A percentile compares a stretch with the other conserved stretches of the same genome.
These are phyloP conservation scores for Mizuhopecten yessoensis DNA, from an alignment of 1,140 invertebrate species.

Conservation along the genomic window DNA sequence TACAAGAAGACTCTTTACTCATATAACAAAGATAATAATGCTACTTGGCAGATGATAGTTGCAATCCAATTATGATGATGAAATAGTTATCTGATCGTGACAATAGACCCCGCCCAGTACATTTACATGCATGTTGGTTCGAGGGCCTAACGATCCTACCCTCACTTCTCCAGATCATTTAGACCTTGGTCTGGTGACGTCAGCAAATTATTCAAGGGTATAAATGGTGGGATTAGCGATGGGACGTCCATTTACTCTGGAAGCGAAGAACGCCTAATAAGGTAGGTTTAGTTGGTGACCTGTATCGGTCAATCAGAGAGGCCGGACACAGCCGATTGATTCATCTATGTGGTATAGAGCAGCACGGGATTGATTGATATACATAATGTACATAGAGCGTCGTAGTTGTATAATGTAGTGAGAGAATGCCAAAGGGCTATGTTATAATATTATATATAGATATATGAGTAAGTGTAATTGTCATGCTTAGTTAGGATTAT, in stretches of 20 bases:
- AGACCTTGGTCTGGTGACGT: background rate
- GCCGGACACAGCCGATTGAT: background rate
- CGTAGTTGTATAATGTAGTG: too few species aligned
- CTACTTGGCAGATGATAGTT: background rate
- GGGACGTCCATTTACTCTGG: background rate
- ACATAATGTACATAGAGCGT: too few species aligned
- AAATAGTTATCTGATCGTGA: background rate
- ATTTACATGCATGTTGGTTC: background rate
- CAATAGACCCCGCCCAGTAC: background rate
- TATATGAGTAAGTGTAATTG: too few species aligned
- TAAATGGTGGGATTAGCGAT: background rate
- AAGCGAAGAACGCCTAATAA: conserved; percentile 16
- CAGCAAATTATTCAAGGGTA: background rate
- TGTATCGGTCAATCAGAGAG: background rate
- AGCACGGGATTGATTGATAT: too few species aligned
- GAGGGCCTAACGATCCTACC: background rate
- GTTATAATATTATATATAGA: too few species aligned
- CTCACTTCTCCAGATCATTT: background rate
- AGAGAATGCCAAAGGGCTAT: too few species aligned
- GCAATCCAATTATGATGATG: background rate
- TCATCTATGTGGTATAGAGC: too few species aligned
- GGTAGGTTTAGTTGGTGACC: background rate
- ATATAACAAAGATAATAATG: background rate
- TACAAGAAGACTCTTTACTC: background rate
- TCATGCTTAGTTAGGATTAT: too few species aligned